Base-by-base conservation (phyloP, 2,888 invertebrate genomes). In the Exephanes ischioxanthus region DNA sequence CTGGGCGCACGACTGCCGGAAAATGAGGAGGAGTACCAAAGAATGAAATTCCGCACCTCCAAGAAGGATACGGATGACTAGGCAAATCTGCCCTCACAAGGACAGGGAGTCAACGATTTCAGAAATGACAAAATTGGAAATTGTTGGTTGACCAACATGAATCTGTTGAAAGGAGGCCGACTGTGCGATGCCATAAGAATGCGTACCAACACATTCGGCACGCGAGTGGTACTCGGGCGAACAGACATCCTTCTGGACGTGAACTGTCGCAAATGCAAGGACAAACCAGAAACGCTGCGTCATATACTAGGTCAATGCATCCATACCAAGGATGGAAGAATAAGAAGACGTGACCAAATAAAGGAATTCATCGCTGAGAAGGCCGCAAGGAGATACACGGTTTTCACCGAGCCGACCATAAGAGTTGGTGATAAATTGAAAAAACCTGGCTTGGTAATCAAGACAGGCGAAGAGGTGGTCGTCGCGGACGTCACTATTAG, bases 401-500 rank as follows among this genome's bases (percentile, higher is more conserved):
- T 80, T 0, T 41, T 70, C 1, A 45, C 51, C 5, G 86, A 86
- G 37, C 72, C 84, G 5, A 75, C 79, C 3, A 45, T 84, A 2
- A 45, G 26, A 3, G 73, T 73, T 0, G 41, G 14, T 0, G 88
- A 86, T 6, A 90, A 87, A 80, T 85, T 87, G 41, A 90, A 91
- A 76, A 89, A 90, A 89, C 91, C 90, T 0, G 91, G 90, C 88
- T 88, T 92, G 83, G 88, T 91, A 41, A 61, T 91, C 33, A 83
- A 87, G 70, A 88, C 45, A 89, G 87, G 84, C 85, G 88, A 79
- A 75, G 63, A 87, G 87, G 87, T 90, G 78, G 83, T 85, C 72
- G 88, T 91, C 88, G 88, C 90, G 87, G 91, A 93, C 75, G 90
- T 92, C 0, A 90, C 90, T 2, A 88, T 89, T 80, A 85, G 87